Percentiles rank a stretch among this genome's conserved stretches.
phyloP scores from a whole-genome alignment of 1,140 invertebrate species.

The Artemia franciscana region DNA sequence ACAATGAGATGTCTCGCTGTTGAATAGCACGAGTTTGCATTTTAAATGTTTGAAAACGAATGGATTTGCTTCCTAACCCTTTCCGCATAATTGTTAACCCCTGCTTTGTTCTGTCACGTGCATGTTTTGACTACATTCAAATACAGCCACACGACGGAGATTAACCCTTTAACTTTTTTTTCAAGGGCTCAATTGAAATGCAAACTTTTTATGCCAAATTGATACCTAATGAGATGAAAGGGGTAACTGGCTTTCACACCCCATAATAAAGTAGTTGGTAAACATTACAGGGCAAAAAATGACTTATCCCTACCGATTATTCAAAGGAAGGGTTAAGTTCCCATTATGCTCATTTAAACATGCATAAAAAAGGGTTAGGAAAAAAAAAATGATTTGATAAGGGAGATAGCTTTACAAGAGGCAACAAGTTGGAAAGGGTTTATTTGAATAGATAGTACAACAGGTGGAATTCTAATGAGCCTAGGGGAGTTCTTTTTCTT shows the following conservation, averaged over 20 bases:
- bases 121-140: not conserved
- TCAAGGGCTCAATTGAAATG: not conserved
- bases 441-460: not conserved
- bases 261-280: not conserved
- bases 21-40: not conserved
- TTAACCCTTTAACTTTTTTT: not conserved
- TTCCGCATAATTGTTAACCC: not conserved
- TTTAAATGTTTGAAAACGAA: not conserved
- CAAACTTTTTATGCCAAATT: not conserved
- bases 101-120: not conserved
- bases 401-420: not conserved
- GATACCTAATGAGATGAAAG: not conserved
- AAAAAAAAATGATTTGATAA: not conserved
- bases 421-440: not conserved
- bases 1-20: not conserved
- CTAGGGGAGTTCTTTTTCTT: too few relatives aligned
- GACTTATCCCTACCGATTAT: not conserved
- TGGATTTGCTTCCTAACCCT: not conserved
- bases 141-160: not conserved
- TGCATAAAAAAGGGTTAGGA: not conserved
- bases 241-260: not conserved
- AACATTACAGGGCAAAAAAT: not conserved
- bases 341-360: not conserved
- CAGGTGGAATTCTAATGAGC: not conserved
- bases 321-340: not conserved